These are phyloP conservation scores for Drosophila leonis DNA, from an alignment of 2,888 invertebrate species.

Conservation along the genomic window DNA sequence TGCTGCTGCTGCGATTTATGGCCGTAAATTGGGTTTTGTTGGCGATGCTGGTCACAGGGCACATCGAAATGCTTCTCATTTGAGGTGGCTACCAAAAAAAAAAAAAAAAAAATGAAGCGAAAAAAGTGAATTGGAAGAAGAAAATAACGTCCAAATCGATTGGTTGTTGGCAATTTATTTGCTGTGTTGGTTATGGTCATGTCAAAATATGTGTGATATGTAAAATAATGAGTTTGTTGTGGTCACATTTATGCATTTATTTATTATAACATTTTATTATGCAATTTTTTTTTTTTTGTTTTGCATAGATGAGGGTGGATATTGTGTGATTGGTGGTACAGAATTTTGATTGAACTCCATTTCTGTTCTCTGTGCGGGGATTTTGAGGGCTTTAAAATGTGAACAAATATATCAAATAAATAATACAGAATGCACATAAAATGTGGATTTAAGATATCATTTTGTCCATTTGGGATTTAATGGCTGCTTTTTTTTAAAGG, in stretches of 20 bases:
- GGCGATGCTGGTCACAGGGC: conserved; percentile 23
- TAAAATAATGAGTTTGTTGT: conserved; percentile 76
- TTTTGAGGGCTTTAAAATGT: conserved; percentile 3
- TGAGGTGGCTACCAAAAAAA: conserved; percentile 41
- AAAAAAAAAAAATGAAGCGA: neutral
- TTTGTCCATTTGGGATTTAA: neutral
- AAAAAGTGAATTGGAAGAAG: neutral
- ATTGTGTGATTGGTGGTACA: conserved; percentile 20
- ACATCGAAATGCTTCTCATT: conserved; percentile 43
- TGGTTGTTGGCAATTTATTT: conserved; percentile 72
- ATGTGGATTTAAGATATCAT: neutral
- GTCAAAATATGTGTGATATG: conserved; percentile 79
- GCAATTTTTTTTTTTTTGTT: conserved; percentile 12
- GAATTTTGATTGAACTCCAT: conserved; percentile 14
- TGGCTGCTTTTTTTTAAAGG: neutral
- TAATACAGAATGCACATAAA: conserved; percentile 1
- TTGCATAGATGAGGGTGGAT: neutral
- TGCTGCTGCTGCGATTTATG: conserved; percentile 76
- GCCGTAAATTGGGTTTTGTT: conserved; percentile 61
- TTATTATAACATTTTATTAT: conserved; percentile 46
- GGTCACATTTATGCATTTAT: conserved; percentile 55
- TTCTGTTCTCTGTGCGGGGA: neutral
- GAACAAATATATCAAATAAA: neutral
- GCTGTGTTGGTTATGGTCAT: conserved; percentile 71
- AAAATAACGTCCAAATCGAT: conserved; percentile 50